Evolutionary conservation across 2,113 vertebrate species (phyloP).

Genomic region (Cercopithecus mona): DNA sequence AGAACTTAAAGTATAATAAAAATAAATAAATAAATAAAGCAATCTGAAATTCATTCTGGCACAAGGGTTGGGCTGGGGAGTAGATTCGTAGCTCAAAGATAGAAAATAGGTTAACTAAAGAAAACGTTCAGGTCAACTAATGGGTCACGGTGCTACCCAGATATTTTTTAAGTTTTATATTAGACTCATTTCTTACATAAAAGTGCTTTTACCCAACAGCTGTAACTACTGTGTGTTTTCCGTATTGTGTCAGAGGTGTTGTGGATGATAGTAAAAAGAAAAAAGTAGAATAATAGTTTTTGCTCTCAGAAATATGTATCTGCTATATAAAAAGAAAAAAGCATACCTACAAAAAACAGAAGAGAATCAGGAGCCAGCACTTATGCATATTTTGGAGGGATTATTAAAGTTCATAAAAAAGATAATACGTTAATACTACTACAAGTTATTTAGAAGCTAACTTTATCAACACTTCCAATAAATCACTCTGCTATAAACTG

Average conservation of each 20-base stretch:
- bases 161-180: neutral
- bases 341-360: neutral
- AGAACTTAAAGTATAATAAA: too few relatives aligned
- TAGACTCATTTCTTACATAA: neutral
- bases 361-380: neutral
- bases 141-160: neutral
- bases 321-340: neutral
- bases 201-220: neutral
- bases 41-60: neutral
- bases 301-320: neutral
- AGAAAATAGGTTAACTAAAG: neutral
- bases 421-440: neutral
- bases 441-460: constrained; percentile 9
- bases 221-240: neutral
- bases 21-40: neutral
- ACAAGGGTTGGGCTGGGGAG: neutral
- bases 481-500: neutral
- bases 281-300: neutral
- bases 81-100: neutral
- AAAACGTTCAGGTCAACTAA: neutral
- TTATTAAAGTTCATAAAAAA: constrained; percentile 1
- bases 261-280: constrained; percentile 22
- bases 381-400: neutral
- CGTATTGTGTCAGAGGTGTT: neutral
- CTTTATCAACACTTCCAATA: neutral